Evolutionary conservation across 2,888 invertebrate genomes (phyloP), one percentile per base, ranked within the genome.

Genomic region (Drosophila melanocephala): DNA sequence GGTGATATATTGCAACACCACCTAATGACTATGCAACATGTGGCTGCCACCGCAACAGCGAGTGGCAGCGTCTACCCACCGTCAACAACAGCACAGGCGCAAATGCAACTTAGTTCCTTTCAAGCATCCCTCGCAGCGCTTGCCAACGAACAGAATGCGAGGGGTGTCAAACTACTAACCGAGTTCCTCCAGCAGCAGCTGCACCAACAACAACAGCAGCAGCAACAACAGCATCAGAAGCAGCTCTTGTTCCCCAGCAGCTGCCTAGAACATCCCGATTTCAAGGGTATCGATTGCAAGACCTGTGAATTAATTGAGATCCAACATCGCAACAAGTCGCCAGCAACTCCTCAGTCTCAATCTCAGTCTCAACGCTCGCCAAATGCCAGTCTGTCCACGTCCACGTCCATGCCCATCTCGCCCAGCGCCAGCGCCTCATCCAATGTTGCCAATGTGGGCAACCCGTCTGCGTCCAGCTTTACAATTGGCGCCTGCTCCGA

Each of bases 401-500:
- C 74, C 0, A 39, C 37, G 39, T 69, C 78, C 28, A 72, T 86
- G 68, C 67, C 91, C 28, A 83, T 80, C 56, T 84, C 87, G 51
- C 89, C 87, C 26, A 75, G 72, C 52, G 71, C 91, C 12, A 35
- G 16, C 35, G 5, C 47, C 47, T 86, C 91, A 19, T 84, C 91
- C 4, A 47, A 26, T 47, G 84, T 77, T 26, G 55, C 72, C 26
- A 87, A 77, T 61, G 76, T 72, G 14, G 86, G 89, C 14, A 91
- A 75, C 37, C 44, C 84, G 7, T 33, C 77, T 39, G 72, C 88
- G 6, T 85, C 92, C 3, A 93, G 93, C 73, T 94, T 98, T 77
- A 97, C 98, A 92, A 98, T 98, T 94, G 97, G 98, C 52, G 97
- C 98, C 47, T 98, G 98, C 93, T 97, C 98, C 32, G 98, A 99